Evolutionary conservation across 2,797 vertebrate genomes (phyloP), one percentile per base, ranked within the genome.

Genomic region (Taenioides sp.): DNA sequence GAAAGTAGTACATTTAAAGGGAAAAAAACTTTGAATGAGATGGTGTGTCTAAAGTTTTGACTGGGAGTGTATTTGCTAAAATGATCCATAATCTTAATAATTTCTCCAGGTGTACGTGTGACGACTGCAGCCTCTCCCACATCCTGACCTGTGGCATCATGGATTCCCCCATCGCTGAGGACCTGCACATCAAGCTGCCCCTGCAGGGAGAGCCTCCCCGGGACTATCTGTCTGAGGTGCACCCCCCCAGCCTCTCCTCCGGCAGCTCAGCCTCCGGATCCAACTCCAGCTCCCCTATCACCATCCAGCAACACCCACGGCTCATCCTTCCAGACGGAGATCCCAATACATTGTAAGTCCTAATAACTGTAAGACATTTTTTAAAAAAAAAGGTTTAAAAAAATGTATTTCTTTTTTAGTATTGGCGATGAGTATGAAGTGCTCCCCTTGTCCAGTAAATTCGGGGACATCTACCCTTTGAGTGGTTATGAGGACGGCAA

Each of bases 41-140:
- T 34, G 6, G 34, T 34, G 34, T 34, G 7, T 34, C 34, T 7
- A 34, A 34, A 34, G 34, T 34, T 34, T 37, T 10, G 34, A 37
- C 34, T 37, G 34, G 34, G 1, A 37, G 34, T 37, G 34, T 37
- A 37, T 10, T 37, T 10, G 34, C 9, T 10, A 37, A 37, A 37
- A 10, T 10, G 34, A 10, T 10, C 34, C 43, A 17, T 16, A 47
- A 25, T 16, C 27, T 27, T 31, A 1, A 28, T 3, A 0, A 1
- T 28, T 60, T 31, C 25, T 60, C 27, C 91, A 99, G 98, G 87
- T 99, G 98, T 87, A 97, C 97, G 6, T 99, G 98, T 76, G 98
- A 99, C 25, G 97, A 99, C 94, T 99, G 98, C 87, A 99, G 98
- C 85, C 96, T 99, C 75, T 99, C 97, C 12, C 98, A 99, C 92